These are phyloP conservation scores for Thera britannica DNA, from an alignment of 2,888 invertebrate species.

Conservation along the genomic window DNA sequence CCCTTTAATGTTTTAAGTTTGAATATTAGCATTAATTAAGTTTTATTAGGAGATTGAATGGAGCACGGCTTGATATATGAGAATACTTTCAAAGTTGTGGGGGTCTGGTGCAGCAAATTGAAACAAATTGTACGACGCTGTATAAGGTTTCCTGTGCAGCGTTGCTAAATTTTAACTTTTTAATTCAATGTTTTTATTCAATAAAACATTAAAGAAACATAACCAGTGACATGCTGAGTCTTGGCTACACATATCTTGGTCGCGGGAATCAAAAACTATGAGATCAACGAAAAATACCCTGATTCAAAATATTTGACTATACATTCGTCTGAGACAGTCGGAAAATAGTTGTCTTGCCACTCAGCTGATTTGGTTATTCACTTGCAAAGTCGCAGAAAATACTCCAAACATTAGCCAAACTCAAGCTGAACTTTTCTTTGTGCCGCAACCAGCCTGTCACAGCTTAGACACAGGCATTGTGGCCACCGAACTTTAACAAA, in stretches of 20 bases:
- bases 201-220: neutral
- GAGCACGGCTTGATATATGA: conserved; percentile 19
- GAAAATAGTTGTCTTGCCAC: too few species aligned
- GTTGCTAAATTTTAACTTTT: neutral
- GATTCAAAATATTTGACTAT: too few species aligned
- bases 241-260: too few species aligned
- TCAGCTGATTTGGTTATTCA: too few species aligned
- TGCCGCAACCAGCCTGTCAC: neutral
- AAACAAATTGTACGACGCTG: conserved; percentile 7
- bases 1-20: conserved; percentile 43
- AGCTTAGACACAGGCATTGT: conserved; percentile 3
- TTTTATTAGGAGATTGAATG: conserved; percentile 30
- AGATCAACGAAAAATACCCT: too few species aligned
- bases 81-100: conserved; percentile 21
- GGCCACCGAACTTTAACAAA: conserved; percentile 11
- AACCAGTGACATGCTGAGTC: too few species aligned
- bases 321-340: too few species aligned
- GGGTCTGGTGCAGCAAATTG: conserved; percentile 21
- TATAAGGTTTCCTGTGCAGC: neutral
- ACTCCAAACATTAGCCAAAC: neutral
- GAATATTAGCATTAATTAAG: conserved; percentile 38
- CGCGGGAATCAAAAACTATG: too few species aligned
- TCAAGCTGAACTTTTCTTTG: conserved; percentile 9
- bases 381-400: too few species aligned
- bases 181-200: neutral